Conservation (phyloP, 1,140 invertebrate species). For the Drosophila kanapiae region DNA sequence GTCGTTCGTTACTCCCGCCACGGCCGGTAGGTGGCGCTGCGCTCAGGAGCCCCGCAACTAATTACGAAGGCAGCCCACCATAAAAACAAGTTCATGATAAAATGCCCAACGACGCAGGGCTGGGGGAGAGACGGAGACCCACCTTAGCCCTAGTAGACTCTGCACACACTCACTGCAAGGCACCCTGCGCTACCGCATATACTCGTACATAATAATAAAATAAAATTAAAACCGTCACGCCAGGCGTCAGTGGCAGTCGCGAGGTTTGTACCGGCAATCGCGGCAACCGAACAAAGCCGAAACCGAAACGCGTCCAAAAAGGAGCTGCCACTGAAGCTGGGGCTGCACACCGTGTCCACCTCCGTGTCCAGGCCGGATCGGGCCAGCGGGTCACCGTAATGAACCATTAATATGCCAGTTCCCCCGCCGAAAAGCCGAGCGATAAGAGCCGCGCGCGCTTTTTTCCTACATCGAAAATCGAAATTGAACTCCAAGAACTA, state of each 20-base stretch:
- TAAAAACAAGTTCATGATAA: slow-evolving; percentile 57
- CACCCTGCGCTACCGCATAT: slow-evolving; percentile 66
- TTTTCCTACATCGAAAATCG: slow-evolving; percentile 68
- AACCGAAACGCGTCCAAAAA: slow-evolving; percentile 43
- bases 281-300: slow-evolving; percentile 67
- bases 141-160: slow-evolving; percentile 8
- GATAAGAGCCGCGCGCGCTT: slow-evolving; percentile 39
- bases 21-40: slow-evolving; percentile 67
- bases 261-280: slow-evolving; percentile 33
- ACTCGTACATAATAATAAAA: slow-evolving; percentile 69
- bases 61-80: slow-evolving; percentile 54
- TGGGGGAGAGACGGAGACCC: neutral
- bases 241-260: slow-evolving; percentile 71
- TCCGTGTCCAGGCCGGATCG: slow-evolving; percentile 30
- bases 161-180: slow-evolving; percentile 45
- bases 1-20: slow-evolving; percentile 79
- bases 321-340: slow-evolving; percentile 54
- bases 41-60: slow-evolving; percentile 58
- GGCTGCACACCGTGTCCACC: slow-evolving; percentile 18
- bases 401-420: slow-evolving; percentile 81
- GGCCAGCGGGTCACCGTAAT: slow-evolving; percentile 78
- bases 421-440: slow-evolving; percentile 15
- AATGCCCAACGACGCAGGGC: slow-evolving; percentile 27
- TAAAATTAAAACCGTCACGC: slow-evolving; percentile 83
- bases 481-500: slow-evolving; percentile 60